These are phyloP conservation scores for Xestobium rufovillosum DNA, from an alignment of 2,888 invertebrate genomes.

Conservation along the genomic window DNA sequence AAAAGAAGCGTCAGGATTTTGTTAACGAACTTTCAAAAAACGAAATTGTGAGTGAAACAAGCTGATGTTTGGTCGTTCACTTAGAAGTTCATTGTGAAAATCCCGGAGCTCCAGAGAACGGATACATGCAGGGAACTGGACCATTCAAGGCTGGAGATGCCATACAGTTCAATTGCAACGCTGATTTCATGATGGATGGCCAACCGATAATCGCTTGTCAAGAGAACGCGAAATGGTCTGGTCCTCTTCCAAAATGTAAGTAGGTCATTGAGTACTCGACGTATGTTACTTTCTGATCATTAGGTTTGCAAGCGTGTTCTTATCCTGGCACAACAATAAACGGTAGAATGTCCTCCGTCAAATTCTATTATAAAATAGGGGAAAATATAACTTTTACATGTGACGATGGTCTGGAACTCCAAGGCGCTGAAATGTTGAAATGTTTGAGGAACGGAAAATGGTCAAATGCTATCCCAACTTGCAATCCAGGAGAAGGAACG, in stretches of 20 bases:
- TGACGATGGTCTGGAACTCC: constrained; percentile 65
- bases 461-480: constrained; percentile 78
- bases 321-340: constrained; percentile 83
- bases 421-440: constrained; percentile 70
- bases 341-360: constrained; percentile 77
- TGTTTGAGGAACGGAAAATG: constrained; percentile 79
- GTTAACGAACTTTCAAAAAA: neutral
- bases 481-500: constrained; percentile 36
- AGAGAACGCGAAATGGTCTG: constrained; percentile 80
- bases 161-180: constrained; percentile 80
- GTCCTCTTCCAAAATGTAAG: constrained; percentile 75
- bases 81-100: constrained; percentile 74
- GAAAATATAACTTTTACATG: constrained; percentile 80
- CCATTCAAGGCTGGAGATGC: constrained; percentile 79
- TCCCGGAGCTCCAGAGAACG: constrained; percentile 66
- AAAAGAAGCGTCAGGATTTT: neutral
- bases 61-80: constrained; percentile 8
- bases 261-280: constrained; percentile 10
- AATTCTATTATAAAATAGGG: constrained; percentile 81
- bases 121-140: constrained; percentile 69
- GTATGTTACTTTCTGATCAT: constrained; percentile 12
- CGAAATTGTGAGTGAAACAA: neutral
- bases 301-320: constrained; percentile 64
- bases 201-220: constrained; percentile 85
- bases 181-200: constrained; percentile 84